Evolutionary conservation across 2,113 vertebrate genomes (phyloP).

Genomic region (Alethe diademata): DNA sequence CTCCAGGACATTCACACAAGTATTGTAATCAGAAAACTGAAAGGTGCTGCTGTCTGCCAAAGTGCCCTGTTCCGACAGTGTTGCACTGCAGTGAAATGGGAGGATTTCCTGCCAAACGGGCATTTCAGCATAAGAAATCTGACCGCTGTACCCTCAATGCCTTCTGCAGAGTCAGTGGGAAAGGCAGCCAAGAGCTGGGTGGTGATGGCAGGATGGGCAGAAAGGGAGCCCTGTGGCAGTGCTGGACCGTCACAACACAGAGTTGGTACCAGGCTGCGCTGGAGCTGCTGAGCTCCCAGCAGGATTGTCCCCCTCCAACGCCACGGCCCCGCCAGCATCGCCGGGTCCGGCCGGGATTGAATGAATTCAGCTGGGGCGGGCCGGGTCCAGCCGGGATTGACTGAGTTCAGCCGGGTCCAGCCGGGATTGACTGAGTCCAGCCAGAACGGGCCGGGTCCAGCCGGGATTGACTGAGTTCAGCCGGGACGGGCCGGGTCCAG

Average conservation of each 20-base stretch:
- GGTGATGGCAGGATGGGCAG: neutral
- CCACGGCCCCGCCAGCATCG: neutral
- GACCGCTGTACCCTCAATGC: neutral
- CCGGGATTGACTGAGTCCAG: too few relatives aligned
- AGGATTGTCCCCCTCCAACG: accelerated
- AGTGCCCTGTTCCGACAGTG: neutral
- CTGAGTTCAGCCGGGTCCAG: neutral
- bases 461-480: too few relatives aligned
- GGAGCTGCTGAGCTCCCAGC: neutral
- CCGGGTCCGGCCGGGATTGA: neutral
- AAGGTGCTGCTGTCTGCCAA: neutral
- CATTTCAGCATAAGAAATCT: neutral
- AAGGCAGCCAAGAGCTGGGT: neutral
- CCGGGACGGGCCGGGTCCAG: neutral
- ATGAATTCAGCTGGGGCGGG: too few relatives aligned
- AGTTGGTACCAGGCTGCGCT: accelerated
- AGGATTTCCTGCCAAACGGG: neutral
- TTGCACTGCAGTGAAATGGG: neutral
- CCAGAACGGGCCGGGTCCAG: neutral
- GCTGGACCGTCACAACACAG: neutral
- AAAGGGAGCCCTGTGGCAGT: neutral
- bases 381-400: neutral
- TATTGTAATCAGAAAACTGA: neutral
- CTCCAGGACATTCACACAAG: neutral
- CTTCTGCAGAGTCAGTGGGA: neutral